Evolutionary conservation across 1,140 invertebrate genomes (phyloP).

Genomic region (Drosophila kikkawai): DNA sequence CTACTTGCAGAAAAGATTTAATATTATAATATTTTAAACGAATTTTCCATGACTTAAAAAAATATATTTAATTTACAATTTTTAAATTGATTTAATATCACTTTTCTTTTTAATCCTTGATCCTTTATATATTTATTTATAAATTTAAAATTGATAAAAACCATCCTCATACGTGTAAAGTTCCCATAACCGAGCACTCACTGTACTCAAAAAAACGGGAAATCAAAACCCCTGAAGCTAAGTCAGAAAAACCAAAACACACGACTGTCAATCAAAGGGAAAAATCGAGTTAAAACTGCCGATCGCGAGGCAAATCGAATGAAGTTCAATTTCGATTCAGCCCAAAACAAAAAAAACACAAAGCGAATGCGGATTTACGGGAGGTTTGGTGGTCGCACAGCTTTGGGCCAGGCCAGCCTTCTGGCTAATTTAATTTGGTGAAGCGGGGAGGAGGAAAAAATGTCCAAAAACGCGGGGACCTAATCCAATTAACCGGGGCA

Average conservation of each 20-base stretch:
- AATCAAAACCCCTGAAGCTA: background rate
- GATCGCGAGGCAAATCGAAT: conserved; percentile 34
- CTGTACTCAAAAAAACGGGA: background rate
- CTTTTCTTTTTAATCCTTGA: background rate
- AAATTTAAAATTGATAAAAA: background rate
- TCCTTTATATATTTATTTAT: background rate
- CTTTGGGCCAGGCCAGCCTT: conserved; percentile 9
- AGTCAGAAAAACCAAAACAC: conserved; percentile 4
- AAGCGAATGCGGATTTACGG: conserved; percentile 7
- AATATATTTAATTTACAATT: too few relatives aligned
- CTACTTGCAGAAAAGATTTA: too few relatives aligned
- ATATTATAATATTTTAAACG: too few relatives aligned
- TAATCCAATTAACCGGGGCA: conserved; percentile 56
- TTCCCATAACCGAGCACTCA: background rate
- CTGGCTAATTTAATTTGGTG: conserved; percentile 32
- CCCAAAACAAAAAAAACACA: conserved; percentile 16
- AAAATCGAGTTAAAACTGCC: conserved; percentile 28
- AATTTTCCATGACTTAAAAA: background rate
- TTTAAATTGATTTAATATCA: background rate
- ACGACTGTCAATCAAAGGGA: conserved; percentile 19
- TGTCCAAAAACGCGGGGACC: conserved; percentile 25
- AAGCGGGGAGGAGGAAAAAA: conserved; percentile 13
- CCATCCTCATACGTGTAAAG: background rate
- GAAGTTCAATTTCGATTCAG: conserved; percentile 15
- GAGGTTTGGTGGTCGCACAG: background rate